A percentile compares a stretch with the other conserved stretches of the same genome.
These are phyloP conservation scores for Taxidea taxus DNA, from an alignment of 2,113 vertebrate genomes.

Conservation along the genomic window DNA sequence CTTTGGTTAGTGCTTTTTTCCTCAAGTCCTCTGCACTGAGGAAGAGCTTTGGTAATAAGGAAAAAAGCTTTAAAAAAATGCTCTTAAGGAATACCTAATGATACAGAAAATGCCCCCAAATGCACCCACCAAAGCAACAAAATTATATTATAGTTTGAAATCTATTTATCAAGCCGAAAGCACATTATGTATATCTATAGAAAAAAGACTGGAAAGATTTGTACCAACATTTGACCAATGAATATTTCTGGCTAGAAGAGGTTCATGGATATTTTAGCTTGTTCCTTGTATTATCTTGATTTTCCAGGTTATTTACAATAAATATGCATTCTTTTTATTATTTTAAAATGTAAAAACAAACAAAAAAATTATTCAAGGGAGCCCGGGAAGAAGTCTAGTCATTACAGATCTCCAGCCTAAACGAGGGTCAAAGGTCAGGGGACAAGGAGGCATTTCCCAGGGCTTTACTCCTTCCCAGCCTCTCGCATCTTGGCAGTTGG, in stretches of 20 bases:
- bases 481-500: background rate
- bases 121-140: background rate
- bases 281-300: constrained; percentile 6
- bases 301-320: background rate
- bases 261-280: background rate
- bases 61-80: background rate
- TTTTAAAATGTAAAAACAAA: background rate
- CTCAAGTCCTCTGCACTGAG: background rate
- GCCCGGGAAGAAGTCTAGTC: background rate
- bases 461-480: background rate
- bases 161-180: constrained; percentile 19
- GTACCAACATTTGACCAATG: background rate
- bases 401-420: background rate
- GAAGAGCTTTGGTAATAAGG: background rate
- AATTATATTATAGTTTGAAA: background rate
- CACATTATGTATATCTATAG: background rate
- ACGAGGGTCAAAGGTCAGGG: background rate
- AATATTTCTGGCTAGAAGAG: background rate
- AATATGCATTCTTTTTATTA: background rate
- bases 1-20: background rate
- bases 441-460: background rate
- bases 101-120: background rate
- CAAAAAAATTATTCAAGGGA: background rate
- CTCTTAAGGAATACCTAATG: constrained; percentile 47
- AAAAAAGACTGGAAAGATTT: constrained; percentile 17